phyloP scores from a whole-genome alignment of 2,888 invertebrate species.

The Diarsia dahlii region DNA sequence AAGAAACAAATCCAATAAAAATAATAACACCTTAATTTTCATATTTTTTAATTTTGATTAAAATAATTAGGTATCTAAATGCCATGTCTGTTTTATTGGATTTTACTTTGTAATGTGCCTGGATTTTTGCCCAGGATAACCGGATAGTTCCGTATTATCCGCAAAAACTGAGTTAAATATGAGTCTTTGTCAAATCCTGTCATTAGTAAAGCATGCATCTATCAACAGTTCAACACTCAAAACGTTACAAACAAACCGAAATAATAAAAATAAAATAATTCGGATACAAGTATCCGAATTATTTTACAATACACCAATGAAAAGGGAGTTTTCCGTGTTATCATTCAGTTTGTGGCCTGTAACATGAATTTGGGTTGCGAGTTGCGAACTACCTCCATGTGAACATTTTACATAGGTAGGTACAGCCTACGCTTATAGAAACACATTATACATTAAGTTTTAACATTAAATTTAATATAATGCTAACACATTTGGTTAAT shows the following conservation, averaged over 20 bases:
- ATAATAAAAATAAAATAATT: no score
- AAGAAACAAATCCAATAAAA: slow-evolving; percentile 27
- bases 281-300: background rate
- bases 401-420: slow-evolving; percentile 31
- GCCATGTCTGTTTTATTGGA: background rate
- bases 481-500: slow-evolving; percentile 55
- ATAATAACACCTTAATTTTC: background rate
- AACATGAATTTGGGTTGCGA: slow-evolving; percentile 45
- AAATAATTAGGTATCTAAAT: background rate
- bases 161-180: background rate
- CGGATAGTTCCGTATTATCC: background rate
- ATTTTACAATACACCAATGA: slow-evolving; percentile 17
- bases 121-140: background rate
- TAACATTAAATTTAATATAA: slow-evolving; percentile 44
- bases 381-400: slow-evolving; percentile 40
- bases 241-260: slow-evolving; percentile 9
- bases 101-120: background rate
- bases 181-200: background rate
- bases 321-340: slow-evolving; percentile 24
- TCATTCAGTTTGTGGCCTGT: slow-evolving; percentile 43
- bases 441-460: slow-evolving; percentile 44
- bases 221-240: no score
- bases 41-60: slow-evolving; percentile 17
- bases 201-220: no score
- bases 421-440: background rate